Evolutionary conservation across 2,888 invertebrate genomes (phyloP), one percentile per base, ranked within the genome.

Genomic region (Ophioninae sp.): DNA sequence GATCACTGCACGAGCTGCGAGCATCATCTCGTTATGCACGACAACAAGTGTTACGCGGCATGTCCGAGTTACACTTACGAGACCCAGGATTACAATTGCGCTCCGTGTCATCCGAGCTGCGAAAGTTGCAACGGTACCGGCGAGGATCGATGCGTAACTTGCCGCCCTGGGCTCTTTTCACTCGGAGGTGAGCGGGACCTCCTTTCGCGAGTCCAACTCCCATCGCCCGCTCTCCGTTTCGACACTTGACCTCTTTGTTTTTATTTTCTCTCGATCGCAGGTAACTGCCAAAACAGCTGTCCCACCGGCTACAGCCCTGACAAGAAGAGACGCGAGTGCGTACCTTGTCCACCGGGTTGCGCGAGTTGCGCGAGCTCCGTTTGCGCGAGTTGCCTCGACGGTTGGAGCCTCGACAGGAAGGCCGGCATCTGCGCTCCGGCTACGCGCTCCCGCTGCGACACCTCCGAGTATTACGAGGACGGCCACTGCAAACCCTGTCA

Each of bases 1-100:
- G 96, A 97, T 88, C 95, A 95, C 86, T 98, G 98, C 90, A 97
- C 96, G 61, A 97, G 96, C 87, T 98, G 98, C 92, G 97, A 97
- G 89, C 97, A 97, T 92, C 97, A 98, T 91, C 94, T 98, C 85
- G 96, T 98, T 72, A 95, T 98, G 89, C 96, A 96, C 91, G 96
- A 96, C 86, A 96, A 96, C 89, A 96, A 96, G 88, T 98, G 98
- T 93, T 94, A 97, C 88, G 96, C 97, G 7, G 95, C 97, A 0
- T 98, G 98, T 93, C 98, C 98, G 0, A 91, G 95, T 20, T 95
- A 96, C 86, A 97, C 96, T 64, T 98, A 95, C 90, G 98, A 98
- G 93, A 97, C 97, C 2, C 96, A 97, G 89, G 97, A 98, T 92
- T 97, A 97, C 93, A 95, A 95, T 90, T 97, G 97, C 92, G 95